These are phyloP conservation scores for Stratiolaelaps scimitus DNA, from an alignment of 1,140 invertebrate species.

Conservation along the genomic window DNA sequence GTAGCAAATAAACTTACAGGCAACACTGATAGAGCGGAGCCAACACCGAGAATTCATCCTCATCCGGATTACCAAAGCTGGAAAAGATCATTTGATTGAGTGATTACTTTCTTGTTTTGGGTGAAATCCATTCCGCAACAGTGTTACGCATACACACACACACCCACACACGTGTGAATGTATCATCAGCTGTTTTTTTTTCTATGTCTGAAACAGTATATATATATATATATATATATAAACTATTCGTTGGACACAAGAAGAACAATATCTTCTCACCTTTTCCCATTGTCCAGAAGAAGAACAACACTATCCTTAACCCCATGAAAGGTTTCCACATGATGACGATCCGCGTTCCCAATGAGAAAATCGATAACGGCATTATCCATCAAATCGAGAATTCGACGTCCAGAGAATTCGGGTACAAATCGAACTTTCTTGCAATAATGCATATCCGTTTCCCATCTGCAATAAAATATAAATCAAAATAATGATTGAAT, in stretches of 20 bases:
- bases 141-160: too few species aligned
- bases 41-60: conserved; percentile 85
- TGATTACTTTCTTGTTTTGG: too few species aligned
- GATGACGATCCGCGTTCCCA: conserved; percentile 86
- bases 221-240: too few species aligned
- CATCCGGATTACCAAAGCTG: conserved; percentile 71
- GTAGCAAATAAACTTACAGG: too few species aligned
- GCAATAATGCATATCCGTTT: conserved; percentile 63
- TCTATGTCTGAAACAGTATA: too few species aligned
- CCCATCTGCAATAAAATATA: conserved; percentile 55
- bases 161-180: too few species aligned
- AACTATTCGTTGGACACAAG: too few species aligned
- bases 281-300: conserved; percentile 83
- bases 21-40: conserved; percentile 86
- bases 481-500: too few species aligned
- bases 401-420: conserved; percentile 41
- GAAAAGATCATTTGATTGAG: too few species aligned
- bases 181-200: too few species aligned
- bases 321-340: conserved; percentile 61
- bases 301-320: conserved; percentile 55
- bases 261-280: conserved; percentile 41
- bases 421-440: conserved; percentile 49
- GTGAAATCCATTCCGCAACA: too few species aligned
- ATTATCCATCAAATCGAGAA: conserved; percentile 73
- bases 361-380: conserved; percentile 83